These are phyloP conservation scores for Antheraea pernyi DNA, from an alignment of 1,140 invertebrate species.

Conservation along the genomic window DNA sequence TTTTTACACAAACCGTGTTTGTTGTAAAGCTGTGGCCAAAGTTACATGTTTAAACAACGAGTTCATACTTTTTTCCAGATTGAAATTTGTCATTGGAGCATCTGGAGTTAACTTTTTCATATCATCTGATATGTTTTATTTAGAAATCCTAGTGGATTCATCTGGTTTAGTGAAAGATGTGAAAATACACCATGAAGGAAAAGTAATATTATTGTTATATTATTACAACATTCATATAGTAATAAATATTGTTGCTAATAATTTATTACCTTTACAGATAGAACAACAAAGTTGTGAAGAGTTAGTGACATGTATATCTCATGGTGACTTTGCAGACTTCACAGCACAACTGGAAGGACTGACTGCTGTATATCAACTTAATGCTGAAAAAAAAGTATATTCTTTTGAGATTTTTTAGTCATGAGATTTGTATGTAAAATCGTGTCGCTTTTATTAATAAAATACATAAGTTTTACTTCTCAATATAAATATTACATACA, in stretches of 20 bases:
- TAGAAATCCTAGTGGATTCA: constrained; percentile 92
- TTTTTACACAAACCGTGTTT: too few species aligned
- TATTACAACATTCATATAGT: background rate
- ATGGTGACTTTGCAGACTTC: constrained; percentile 95
- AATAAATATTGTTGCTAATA: constrained; percentile 10
- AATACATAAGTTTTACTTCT: too few species aligned
- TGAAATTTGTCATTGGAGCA: constrained; percentile 84
- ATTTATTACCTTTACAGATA: constrained; percentile 17
- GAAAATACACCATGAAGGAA: constrained; percentile 95
- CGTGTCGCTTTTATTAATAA: too few species aligned
- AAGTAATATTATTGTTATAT: constrained; percentile 43
- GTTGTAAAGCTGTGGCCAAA: too few species aligned
- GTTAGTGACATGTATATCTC: constrained; percentile 81
- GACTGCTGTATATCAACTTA: constrained; percentile 94
- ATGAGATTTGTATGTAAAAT: too few species aligned
- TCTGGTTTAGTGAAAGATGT: constrained; percentile 93
- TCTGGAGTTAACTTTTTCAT: constrained; percentile 91
- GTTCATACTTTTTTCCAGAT: constrained; percentile 45
- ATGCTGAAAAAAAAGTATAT: constrained; percentile 89
- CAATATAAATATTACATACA: too few species aligned
- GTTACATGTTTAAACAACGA: too few species aligned
- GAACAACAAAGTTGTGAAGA: constrained; percentile 91
- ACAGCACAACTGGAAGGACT: constrained; percentile 94
- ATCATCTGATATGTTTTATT: constrained; percentile 97
- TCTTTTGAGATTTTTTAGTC: too few species aligned